Base-by-base conservation (phyloP, 2,113 vertebrate genomes). In the Pterocles burchelli region DNA sequence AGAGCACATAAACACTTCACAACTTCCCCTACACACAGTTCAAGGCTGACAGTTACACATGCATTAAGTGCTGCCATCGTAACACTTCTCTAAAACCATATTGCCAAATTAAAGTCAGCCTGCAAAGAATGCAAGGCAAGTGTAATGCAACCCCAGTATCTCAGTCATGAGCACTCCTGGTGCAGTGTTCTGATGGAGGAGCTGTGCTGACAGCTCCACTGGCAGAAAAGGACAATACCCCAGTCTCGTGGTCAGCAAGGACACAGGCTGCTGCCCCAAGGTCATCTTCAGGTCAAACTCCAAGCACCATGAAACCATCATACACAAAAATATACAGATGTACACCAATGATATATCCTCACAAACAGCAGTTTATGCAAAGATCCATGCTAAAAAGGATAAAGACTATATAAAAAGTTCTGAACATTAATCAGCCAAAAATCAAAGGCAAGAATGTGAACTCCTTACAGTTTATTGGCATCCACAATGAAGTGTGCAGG, bases 241-340 rank as follows among this genome's bases (percentile, higher is more conserved):
- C n/a, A 25, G 48, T 31, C 68, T 72, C 5, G 0, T 67, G 73
- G 26, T 19, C 71, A 51, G 49, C 91, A 97, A 97, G 66, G 89
- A 76, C 91, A 94, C 33, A n/a, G 34, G 46, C 79, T 75, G 75
- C 76, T 74, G 14, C 51, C 59, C 65, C 94, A 96, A 96, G 85
- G 92, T 88, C 92, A 96, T 38, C 43, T 31, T 31, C 46, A 24
- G 13, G 48, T 57, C 74, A 68, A 90, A 65, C 73, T n/a, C 45
- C 21, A 74, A 90, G 36, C 0, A 1, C 17, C 1, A 0, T n/a
- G 38, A 81, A 93, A 78, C 19, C n/a, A 26, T 3, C 43, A 20
- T 2, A 25, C 55, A 48, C 43, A 51, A 55, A 79, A 82, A 75
- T 8, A 9, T 22, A 45, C 34, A 57, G 38, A 38, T 13, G 18